These are phyloP conservation scores for Hydroisotoma schaefferi DNA, from an alignment of 2,888 invertebrate species.

Conservation along the genomic window DNA sequence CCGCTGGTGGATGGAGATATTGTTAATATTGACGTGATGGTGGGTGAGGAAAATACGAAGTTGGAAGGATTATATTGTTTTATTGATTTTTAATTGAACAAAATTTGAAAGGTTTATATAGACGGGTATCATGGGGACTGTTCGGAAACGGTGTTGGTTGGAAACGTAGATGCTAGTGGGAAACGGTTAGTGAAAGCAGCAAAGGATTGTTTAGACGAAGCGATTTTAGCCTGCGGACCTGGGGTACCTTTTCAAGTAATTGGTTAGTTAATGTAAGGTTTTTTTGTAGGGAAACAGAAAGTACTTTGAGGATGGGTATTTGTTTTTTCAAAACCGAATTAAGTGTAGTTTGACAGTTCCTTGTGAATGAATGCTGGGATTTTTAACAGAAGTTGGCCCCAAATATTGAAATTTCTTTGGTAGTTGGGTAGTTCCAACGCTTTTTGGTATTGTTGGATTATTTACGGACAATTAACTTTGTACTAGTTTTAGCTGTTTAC, in stretches of 20 bases:
- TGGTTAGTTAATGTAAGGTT: constrained; percentile 54
- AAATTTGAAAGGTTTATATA: constrained; percentile 64
- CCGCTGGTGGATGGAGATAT: constrained; percentile 80
- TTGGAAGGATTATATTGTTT: background rate
- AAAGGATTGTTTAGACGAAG: constrained; percentile 65
- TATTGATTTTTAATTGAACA: background rate
- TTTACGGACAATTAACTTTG: too few relatives aligned
- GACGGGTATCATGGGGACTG: constrained; percentile 91
- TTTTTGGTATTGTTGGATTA: too few relatives aligned
- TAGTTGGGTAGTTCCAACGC: too few relatives aligned
- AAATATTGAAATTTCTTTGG: too few relatives aligned
- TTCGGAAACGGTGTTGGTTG: constrained; percentile 80
- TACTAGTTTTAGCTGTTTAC: too few relatives aligned
- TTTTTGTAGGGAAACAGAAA: background rate
- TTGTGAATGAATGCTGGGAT: too few relatives aligned
- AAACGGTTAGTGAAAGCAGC: constrained; percentile 66
- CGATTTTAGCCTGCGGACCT: constrained; percentile 59
- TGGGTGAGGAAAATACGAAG: constrained; percentile 55
- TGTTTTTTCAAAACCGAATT: too few relatives aligned
- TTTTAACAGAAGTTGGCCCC: too few relatives aligned
- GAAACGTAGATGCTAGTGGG: constrained; percentile 73
- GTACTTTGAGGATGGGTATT: too few relatives aligned
- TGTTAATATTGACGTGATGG: constrained; percentile 85
- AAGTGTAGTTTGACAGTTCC: too few relatives aligned
- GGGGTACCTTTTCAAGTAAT: constrained; percentile 56